Percentiles rank a stretch among this genome's conserved stretches.
These are phyloP conservation scores for Pteronotus mesoamericanus DNA, from an alignment of 2,797 vertebrate species.

Conservation along the genomic window DNA sequence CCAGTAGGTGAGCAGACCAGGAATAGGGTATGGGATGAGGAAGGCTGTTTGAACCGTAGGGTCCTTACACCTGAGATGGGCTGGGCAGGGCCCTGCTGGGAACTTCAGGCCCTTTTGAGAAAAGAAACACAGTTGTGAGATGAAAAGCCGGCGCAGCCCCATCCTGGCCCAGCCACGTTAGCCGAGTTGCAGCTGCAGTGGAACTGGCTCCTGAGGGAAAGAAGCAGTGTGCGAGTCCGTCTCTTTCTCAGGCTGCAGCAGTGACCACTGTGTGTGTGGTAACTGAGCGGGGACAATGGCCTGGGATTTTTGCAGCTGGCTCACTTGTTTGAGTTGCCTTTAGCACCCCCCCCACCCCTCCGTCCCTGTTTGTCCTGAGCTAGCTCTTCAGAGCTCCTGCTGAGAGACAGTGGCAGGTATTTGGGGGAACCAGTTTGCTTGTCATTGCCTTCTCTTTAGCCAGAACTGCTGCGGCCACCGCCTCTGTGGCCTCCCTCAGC, in stretches of 20 bases:
- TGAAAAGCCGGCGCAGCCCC: not conserved
- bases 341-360: rapidly evolving
- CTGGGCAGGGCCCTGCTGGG: not conserved
- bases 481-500: conserved; percentile 57
- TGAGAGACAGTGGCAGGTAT: conserved; percentile 70
- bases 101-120: not conserved
- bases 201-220: not conserved
- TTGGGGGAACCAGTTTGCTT: conserved; percentile 76
- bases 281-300: not conserved
- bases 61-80: not conserved
- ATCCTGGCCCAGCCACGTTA: not conserved
- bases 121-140: not conserved
- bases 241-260: not conserved
- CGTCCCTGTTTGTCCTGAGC: conserved; percentile 50
- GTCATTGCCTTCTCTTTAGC: conserved; percentile 73
- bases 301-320: not conserved
- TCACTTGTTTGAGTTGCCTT: not conserved
- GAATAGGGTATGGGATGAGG: not conserved
- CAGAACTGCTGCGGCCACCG: conserved; percentile 46
- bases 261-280: not conserved
- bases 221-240: too few relatives aligned
- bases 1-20: not conserved
- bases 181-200: not conserved
- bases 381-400: conserved; percentile 68
- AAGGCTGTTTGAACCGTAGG: not conserved